Percentiles rank a stretch among this genome's conserved stretches.
Evolutionary conservation across 2,888 invertebrate genomes (phyloP).

Genomic region (Plusia festucae): DNA sequence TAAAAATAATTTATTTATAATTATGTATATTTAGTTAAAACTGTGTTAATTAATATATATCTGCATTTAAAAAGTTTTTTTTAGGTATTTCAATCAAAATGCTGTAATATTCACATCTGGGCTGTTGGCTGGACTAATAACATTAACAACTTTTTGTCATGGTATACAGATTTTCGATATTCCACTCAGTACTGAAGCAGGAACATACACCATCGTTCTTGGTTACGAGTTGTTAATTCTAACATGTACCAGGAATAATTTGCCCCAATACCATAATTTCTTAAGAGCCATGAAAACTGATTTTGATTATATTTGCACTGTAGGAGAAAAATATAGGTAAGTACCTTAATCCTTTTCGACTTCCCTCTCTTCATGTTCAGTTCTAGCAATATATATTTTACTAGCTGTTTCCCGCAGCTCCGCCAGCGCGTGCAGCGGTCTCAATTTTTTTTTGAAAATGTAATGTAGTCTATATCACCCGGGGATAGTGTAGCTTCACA

Average conservation of each 20-base stretch:
- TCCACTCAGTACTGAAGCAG: conserved; percentile 66
- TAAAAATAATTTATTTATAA: no score
- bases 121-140: conserved; percentile 3
- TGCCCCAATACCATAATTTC: conserved; percentile 64
- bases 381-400: no score
- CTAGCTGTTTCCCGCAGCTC: no score
- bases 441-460: no score
- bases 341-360: background rate
- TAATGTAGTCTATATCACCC: no score
- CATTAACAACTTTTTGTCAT: conserved; percentile 49
- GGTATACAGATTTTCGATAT: conserved; percentile 63
- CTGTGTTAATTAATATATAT: no score
- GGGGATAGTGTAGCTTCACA: no score
- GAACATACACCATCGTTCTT: conserved; percentile 67
- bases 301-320: conserved; percentile 69
- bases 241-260: conserved; percentile 62
- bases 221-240: conserved; percentile 68
- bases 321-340: conserved; percentile 37
- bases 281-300: conserved; percentile 66
- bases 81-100: conserved; percentile 61
- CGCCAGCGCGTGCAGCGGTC: no score
- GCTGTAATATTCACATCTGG: conserved; percentile 28
- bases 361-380: background rate
- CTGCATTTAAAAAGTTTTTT: conserved; percentile 18
- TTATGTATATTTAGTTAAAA: no score